A percentile compares a stretch with the other conserved stretches of the same genome.
Evolutionary conservation across 2,888 invertebrate species (phyloP).

Genomic region (Nephrotoma guestfalica): DNA sequence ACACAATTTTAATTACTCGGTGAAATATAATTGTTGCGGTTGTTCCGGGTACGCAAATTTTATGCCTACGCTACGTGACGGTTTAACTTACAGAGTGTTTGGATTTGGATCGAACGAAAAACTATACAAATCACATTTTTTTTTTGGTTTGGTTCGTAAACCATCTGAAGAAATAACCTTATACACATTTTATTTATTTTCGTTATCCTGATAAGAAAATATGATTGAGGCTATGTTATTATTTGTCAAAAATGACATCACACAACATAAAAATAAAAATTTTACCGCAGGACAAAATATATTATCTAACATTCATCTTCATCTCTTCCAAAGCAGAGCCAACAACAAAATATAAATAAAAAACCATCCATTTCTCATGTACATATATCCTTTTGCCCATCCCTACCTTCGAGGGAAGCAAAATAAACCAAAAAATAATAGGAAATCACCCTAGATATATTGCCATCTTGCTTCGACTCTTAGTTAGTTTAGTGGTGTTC

Average conservation of each 20-base stretch:
- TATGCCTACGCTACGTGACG: neutral
- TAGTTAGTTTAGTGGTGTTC: neutral
- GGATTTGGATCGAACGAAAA: neutral
- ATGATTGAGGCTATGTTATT: neutral
- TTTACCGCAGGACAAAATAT: neutral
- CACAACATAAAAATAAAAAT: conserved; percentile 2
- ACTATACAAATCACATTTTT: neutral
- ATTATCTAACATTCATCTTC: neutral
- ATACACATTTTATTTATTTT: neutral
- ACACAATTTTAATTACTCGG: neutral
- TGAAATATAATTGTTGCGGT: neutral
- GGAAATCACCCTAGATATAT: neutral
- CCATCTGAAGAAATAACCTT: neutral
- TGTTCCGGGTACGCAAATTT: neutral
- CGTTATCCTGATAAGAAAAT: neutral
- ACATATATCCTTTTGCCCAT: neutral
- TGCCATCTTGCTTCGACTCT: neutral
- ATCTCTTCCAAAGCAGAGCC: neutral
- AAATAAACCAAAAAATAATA: neutral
- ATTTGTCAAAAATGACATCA: conserved; percentile 4
- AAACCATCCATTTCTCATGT: neutral
- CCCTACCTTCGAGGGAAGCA: neutral
- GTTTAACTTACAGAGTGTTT: neutral
- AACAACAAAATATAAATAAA: neutral
- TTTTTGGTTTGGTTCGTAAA: neutral